Percentiles rank a stretch among this genome's conserved stretches.
Evolutionary conservation across 1,140 invertebrate genomes (phyloP).

Genomic region (Drosophila pectinifera): DNA sequence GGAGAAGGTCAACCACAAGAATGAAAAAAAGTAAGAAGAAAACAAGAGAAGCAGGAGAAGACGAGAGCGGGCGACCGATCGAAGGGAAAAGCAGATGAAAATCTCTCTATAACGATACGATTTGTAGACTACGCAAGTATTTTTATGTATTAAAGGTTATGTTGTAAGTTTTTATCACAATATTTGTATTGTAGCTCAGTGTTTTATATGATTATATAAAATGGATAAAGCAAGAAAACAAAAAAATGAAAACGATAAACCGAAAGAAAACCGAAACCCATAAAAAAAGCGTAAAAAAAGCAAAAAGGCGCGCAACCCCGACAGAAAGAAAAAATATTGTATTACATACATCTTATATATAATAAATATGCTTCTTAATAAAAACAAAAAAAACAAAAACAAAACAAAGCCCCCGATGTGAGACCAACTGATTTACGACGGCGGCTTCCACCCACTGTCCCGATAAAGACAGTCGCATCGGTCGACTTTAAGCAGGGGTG

Average conservation of each 20-base stretch:
- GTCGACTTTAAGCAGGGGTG: constrained; percentile 61
- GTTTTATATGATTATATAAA: constrained; percentile 85
- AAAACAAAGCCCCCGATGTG: constrained; percentile 54
- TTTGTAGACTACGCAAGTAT: constrained; percentile 85
- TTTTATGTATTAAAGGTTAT: constrained; percentile 85
- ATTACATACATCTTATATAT: constrained; percentile 84
- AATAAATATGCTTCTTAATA: constrained; percentile 84
- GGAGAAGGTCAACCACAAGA: constrained; percentile 43
- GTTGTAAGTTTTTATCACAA: constrained; percentile 85
- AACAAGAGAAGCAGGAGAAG: constrained; percentile 35
- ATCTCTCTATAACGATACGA: constrained; percentile 78
- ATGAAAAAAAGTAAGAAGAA: constrained; percentile 13
- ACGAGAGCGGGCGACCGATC: constrained; percentile 33
- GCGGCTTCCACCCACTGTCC: constrained; percentile 55
- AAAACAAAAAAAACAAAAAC: constrained; percentile 65
- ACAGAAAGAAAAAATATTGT: constrained; percentile 81
- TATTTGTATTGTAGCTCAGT: constrained; percentile 85
- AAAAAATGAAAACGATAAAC: constrained; percentile 50
- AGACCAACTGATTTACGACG: constrained; percentile 65
- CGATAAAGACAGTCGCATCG: constrained; percentile 49
- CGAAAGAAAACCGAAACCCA: constrained; percentile 55
- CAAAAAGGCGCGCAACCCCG: constrained; percentile 43
- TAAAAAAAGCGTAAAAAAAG: constrained; percentile 51
- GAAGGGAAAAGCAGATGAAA: constrained; percentile 42
- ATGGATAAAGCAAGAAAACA: constrained; percentile 64